Evolutionary conservation across 2,888 invertebrate species (phyloP).

Genomic region (Orchesella flavescens): DNA sequence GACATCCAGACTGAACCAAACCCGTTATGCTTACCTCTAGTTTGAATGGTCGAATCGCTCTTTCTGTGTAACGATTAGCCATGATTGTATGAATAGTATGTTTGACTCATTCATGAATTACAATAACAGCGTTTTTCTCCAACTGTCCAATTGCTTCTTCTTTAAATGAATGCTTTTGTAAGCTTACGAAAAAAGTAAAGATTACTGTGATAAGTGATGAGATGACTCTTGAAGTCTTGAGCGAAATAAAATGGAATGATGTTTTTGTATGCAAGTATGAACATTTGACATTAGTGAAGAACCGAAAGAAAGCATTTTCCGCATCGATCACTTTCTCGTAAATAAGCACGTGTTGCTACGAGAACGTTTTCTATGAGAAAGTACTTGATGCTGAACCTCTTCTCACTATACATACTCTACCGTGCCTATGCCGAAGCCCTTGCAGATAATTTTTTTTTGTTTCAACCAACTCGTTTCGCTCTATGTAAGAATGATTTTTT

Average conservation of each 20-base stretch:
- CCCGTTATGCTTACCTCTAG: too few relatives aligned
- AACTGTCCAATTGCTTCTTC: too few relatives aligned
- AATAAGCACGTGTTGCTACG: conserved; percentile 38
- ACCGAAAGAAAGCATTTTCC: background rate
- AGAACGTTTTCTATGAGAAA: background rate
- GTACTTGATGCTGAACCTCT: too few relatives aligned
- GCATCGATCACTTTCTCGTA: conserved; percentile 12
- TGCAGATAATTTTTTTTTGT: too few relatives aligned
- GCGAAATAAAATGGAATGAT: background rate
- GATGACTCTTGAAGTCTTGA: background rate
- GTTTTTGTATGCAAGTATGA: background rate
- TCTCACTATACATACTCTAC: too few relatives aligned
- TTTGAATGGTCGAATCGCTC: conserved; percentile 60
- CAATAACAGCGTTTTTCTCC: background rate
- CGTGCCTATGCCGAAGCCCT: too few relatives aligned
- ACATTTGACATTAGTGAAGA: background rate
- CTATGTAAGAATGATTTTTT: too few relatives aligned
- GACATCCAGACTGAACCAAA: conserved; percentile 8
- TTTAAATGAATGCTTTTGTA: too few relatives aligned
- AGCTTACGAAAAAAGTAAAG: background rate
- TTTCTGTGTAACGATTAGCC: conserved; percentile 41
- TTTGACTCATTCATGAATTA: too few relatives aligned
- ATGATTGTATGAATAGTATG: background rate
- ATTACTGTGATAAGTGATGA: background rate
- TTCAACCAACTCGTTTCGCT: too few relatives aligned